These are phyloP conservation scores for Grantiella picta DNA, from an alignment of 2,113 vertebrate species.

Conservation along the genomic window DNA sequence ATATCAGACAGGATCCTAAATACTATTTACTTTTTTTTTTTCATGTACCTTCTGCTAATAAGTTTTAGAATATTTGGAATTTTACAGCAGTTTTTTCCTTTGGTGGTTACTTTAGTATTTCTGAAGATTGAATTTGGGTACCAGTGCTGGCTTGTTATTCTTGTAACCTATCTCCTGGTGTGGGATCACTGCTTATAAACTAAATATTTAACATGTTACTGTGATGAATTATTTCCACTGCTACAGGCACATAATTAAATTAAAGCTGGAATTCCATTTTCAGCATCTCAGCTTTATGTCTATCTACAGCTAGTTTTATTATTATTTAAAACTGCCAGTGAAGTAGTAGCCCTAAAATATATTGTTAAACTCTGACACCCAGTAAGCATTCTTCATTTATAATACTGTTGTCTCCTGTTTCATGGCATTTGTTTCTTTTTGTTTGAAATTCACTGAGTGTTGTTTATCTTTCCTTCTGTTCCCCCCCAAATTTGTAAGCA, in stretches of 20 bases:
- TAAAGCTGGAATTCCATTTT: background rate
- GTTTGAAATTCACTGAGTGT: background rate
- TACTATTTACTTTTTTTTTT: background rate
- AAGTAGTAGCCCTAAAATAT: background rate
- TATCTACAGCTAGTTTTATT: background rate
- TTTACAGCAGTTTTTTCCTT: background rate
- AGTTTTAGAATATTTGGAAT: background rate
- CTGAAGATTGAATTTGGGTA: background rate
- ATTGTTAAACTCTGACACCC: background rate
- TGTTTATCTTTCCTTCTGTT: background rate
- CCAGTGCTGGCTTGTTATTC: background rate
- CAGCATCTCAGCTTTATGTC: background rate
- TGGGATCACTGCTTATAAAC: background rate
- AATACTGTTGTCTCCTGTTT: background rate
- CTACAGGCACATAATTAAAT: background rate
- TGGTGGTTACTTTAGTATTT: background rate
- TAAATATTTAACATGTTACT: background rate
- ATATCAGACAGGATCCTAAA: background rate
- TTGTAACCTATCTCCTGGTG: background rate
- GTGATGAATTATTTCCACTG: background rate
- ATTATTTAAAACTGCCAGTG: background rate
- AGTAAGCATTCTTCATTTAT: background rate
- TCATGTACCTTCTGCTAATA: background rate
- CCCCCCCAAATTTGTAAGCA: background rate
- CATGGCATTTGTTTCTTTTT: background rate